Conservation (phyloP, 2,113 vertebrate species). For the Daubentonia madagascariensis region DNA sequence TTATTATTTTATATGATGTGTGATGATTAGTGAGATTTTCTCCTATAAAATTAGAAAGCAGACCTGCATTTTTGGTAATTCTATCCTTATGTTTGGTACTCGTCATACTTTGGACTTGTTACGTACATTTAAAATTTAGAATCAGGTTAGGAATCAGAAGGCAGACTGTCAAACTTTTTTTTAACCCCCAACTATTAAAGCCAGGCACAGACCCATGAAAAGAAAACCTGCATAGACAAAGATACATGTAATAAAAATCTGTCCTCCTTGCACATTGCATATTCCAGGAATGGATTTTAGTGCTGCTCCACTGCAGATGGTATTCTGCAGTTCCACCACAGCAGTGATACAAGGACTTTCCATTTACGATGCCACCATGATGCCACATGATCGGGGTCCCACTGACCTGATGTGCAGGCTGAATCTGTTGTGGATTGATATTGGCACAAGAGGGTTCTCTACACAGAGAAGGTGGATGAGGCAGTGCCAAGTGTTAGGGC, state of each 20-base stretch:
- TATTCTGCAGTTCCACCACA: background rate
- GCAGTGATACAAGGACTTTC: background rate
- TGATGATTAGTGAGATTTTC: slow-evolving; percentile 64
- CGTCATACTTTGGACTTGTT: background rate
- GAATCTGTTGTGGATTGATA: background rate
- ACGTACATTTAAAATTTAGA: slow-evolving; percentile 27
- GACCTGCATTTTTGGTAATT: slow-evolving; percentile 46
- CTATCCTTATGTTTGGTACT: background rate
- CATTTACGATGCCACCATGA: background rate
- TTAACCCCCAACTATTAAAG: background rate
- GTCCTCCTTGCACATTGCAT: background rate
- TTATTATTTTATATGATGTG: slow-evolving; percentile 65
- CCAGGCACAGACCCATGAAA: background rate
- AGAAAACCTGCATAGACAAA: background rate
- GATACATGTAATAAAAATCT: background rate
- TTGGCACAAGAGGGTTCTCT: background rate
- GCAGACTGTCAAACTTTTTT: slow-evolving; percentile 2
- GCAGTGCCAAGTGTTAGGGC: background rate
- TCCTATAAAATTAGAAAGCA: slow-evolving; percentile 65
- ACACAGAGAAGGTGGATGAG: background rate
- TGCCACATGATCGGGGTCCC: background rate
- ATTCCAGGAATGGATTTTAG: background rate
- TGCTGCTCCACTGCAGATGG: background rate
- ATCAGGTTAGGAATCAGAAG: slow-evolving; percentile 37
- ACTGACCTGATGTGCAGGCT: background rate